These are phyloP conservation scores for Atherinosoma microstoma DNA, from an alignment of 2,797 vertebrate genomes.

Conservation along the genomic window DNA sequence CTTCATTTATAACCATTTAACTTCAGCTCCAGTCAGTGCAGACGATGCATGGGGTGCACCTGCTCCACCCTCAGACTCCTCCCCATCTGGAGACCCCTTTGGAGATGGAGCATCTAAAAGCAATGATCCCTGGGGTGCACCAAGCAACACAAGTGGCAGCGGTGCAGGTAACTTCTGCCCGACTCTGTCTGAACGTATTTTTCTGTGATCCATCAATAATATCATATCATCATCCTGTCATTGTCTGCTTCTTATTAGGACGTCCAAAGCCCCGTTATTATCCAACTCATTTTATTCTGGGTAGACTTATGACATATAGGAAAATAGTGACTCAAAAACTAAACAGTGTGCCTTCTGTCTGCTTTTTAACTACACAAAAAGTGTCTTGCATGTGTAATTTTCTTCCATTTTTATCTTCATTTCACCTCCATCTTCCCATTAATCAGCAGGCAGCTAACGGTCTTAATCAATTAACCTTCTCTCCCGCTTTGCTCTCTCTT, in stretches of 20 bases:
- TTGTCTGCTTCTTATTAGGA: background rate
- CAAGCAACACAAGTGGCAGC: conserved; percentile 52
- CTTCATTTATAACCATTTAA: conserved; percentile 31
- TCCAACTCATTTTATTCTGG: background rate
- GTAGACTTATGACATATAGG: background rate
- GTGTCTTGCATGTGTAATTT: background rate
- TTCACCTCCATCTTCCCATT: conserved; percentile 41
- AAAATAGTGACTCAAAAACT: background rate
- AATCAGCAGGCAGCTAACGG: conserved; percentile 30
- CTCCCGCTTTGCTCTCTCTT: conserved; percentile 71
- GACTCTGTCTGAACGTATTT: background rate
- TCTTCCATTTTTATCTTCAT: conserved; percentile 23
- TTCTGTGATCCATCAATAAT: conserved; percentile 21
- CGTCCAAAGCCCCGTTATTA: no score
- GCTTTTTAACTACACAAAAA: background rate
- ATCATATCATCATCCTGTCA: background rate
- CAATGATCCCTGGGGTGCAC: conserved; percentile 85
- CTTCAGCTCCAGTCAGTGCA: conserved; percentile 57
- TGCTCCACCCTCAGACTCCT: conserved; percentile 67
- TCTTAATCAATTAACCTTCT: conserved; percentile 63
- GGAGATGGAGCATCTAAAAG: conserved; percentile 78
- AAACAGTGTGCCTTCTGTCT: background rate
- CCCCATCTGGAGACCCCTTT: conserved; percentile 85
- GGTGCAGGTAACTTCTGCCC: conserved; percentile 54
- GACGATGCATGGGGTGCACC: conserved; percentile 78